Percentiles rank a stretch among this genome's conserved stretches.
Evolutionary conservation across 2,888 invertebrate genomes (phyloP).

Genomic region (Polydrusus cervinus): DNA sequence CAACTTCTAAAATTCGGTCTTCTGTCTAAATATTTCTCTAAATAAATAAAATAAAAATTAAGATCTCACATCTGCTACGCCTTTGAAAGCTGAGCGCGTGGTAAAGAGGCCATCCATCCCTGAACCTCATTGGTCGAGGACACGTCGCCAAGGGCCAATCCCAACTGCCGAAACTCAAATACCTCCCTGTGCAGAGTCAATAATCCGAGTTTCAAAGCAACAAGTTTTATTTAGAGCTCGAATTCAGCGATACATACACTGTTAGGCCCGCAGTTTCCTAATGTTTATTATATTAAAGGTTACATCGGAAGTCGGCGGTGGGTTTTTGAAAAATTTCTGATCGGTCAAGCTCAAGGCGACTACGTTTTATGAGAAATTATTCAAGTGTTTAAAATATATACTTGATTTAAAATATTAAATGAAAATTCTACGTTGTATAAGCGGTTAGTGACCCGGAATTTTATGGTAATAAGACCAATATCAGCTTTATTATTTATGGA

Average conservation of each 20-base stretch:
- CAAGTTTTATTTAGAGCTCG: slow-evolving; percentile 48
- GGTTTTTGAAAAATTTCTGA: slow-evolving; percentile 3
- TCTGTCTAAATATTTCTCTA: no score
- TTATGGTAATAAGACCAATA: slow-evolving; percentile 30
- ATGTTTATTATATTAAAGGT: slow-evolving; percentile 8
- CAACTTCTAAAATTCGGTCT: no score
- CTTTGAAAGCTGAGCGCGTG: slow-evolving; percentile 12
- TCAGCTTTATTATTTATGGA: slow-evolving; percentile 27
- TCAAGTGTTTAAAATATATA: not conserved
- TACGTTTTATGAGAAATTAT: not conserved
- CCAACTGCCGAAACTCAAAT: slow-evolving; percentile 36
- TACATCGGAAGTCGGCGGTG: slow-evolving; percentile 19
- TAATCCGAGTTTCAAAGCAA: slow-evolving; percentile 55
- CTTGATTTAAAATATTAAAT: slow-evolving; percentile 5
- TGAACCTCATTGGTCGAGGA: slow-evolving; percentile 66
- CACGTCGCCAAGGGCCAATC: slow-evolving; percentile 64
- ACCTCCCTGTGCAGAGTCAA: slow-evolving; percentile 49
- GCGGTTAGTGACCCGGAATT: slow-evolving; percentile 32
- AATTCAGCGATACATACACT: slow-evolving; percentile 38
- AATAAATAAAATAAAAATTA: not conserved
- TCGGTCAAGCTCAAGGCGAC: slow-evolving; percentile 36
- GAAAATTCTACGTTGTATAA: not conserved
- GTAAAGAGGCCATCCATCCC: slow-evolving; percentile 66
- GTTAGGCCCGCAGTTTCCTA: not conserved
- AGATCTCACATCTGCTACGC: slow-evolving; percentile 19